Base-by-base conservation (phyloP, 2,888 invertebrate genomes). In the Drosophila lacicola region DNA sequence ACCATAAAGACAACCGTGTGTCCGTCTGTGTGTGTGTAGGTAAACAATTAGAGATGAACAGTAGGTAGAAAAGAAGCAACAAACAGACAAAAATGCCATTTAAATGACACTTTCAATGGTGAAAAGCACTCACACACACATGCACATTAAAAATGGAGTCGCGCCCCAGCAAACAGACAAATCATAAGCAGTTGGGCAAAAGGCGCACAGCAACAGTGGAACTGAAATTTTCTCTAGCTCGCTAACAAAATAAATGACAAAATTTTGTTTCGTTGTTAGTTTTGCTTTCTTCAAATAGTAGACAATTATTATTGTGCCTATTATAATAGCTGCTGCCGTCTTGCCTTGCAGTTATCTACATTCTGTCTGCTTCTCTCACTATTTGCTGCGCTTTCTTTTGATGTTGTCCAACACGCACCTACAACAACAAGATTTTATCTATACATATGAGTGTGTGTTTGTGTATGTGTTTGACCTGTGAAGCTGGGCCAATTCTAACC, bases 61-160 rank as follows among this genome's bases (percentile, higher is more conserved):
- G 47, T 51, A 54, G 34, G 45, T 60, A 56, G 34, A 58, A 68
- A 77, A 66, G 39, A 77, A 54, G 68, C 62, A 72, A 51, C 51
- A 71, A 62, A 58, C 65, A 65, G 50, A 72, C 46, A 45, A 69
- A 77, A 80, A 63, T 62, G 68, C 14, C 66, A 74, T 75, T 78
- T 77, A 82, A 74, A 76, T 76, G 70, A 88, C 85, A 82, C 82
- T 83, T 85, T 85, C 80, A 55, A 77, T 68, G 74, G 82, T 70
- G 77, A 74, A 84, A 77, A 84, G 82, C 82, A 84, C 69, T 74
- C 25, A 53, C 73, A 70, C 46, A 64, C 17, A 51, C 2, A 19
- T n/a, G 33, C 6, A 29, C 29, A 47, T 54, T 44, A 13, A 64
- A 77, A 77, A 77, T 80, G 74, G 69, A 78, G 80, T 80, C 68